A percentile compares a stretch with the other conserved stretches of the same genome.
These are phyloP conservation scores for Rhinoderma darwinii DNA, from an alignment of 2,113 vertebrate genomes.

Conservation along the genomic window DNA sequence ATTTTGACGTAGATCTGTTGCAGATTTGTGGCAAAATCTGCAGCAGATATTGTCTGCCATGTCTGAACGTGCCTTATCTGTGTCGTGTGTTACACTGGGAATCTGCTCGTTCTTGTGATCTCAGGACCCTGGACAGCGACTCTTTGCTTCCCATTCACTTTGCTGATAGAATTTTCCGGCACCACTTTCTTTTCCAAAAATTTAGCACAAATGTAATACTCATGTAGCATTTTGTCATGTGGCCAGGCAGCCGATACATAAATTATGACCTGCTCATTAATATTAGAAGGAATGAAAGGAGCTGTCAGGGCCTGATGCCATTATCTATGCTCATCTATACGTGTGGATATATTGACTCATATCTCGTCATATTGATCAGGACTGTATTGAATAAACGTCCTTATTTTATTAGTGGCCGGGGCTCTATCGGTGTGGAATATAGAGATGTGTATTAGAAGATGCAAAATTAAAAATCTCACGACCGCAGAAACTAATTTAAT, in stretches of 20 bases:
- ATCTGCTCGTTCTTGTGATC: background rate
- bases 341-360: constrained; percentile 55
- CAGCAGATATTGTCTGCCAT: too few species aligned
- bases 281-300: constrained; percentile 33
- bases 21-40: too few species aligned
- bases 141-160: background rate
- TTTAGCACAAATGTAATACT: constrained; percentile 27
- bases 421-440: background rate
- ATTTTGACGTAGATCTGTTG: too few species aligned
- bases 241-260: constrained; percentile 38
- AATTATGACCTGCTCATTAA: constrained; percentile 51
- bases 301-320: constrained; percentile 26
- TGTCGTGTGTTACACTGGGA: background rate
- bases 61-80: too few species aligned
- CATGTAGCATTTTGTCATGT: constrained; percentile 18
- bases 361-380: constrained; percentile 48
- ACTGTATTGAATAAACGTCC: constrained; percentile 44
- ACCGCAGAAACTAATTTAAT: background rate
- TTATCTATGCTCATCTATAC: constrained; percentile 35
- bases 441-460: background rate
- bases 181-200: constrained; percentile 44
- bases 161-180: background rate
- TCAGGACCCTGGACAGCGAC: constrained; percentile 25
- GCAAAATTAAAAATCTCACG: constrained; percentile 2
- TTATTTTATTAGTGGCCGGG: constrained; percentile 11